Evolutionary conservation across 2,888 invertebrate species (phyloP).

Genomic region (Busseola fusca): DNA sequence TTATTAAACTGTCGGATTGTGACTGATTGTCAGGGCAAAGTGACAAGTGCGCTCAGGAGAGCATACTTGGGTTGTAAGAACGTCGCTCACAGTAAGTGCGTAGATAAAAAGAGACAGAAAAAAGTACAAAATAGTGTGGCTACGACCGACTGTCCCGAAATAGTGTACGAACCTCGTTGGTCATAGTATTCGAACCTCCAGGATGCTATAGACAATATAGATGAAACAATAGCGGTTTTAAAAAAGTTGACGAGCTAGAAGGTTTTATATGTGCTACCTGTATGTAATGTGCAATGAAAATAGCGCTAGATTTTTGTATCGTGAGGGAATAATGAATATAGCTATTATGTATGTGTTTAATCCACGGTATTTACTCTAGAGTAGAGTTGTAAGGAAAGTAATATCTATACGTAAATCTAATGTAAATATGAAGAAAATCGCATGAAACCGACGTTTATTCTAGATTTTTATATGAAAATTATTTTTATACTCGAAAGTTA

Average conservation of each 20-base stretch:
- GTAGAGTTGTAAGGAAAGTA: conserved; percentile 46
- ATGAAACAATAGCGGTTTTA: conserved; percentile 52
- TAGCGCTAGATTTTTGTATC: conserved; percentile 61
- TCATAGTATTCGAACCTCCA: conserved; percentile 55
- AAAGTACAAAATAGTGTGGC: conserved; percentile 64
- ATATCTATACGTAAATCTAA: conserved; percentile 25
- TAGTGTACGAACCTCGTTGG: conserved; percentile 60
- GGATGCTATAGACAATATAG: conserved; percentile 66
- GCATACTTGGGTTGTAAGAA: conserved; percentile 89
- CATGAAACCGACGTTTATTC: conserved; percentile 58
- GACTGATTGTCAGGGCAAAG: conserved; percentile 85
- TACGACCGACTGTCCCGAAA: conserved; percentile 55
- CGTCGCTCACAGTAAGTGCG: conserved; percentile 89
- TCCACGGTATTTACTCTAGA: conserved; percentile 46
- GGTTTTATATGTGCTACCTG: conserved; percentile 56
- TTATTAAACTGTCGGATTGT: conserved; percentile 65
- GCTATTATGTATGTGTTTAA: conserved; percentile 39
- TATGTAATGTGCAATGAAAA: conserved; percentile 57
- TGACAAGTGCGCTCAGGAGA: conserved; percentile 87
- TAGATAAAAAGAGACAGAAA: conserved; percentile 69
- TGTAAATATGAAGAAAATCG: conserved; percentile 58
- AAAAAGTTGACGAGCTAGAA: conserved; percentile 59
- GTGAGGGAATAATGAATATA: conserved; percentile 33
- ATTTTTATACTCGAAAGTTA: conserved; percentile 42
- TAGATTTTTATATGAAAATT: conserved; percentile 45